Evolutionary conservation across 2,797 vertebrate species (phyloP).

Genomic region (Smutsia temminckii): DNA sequence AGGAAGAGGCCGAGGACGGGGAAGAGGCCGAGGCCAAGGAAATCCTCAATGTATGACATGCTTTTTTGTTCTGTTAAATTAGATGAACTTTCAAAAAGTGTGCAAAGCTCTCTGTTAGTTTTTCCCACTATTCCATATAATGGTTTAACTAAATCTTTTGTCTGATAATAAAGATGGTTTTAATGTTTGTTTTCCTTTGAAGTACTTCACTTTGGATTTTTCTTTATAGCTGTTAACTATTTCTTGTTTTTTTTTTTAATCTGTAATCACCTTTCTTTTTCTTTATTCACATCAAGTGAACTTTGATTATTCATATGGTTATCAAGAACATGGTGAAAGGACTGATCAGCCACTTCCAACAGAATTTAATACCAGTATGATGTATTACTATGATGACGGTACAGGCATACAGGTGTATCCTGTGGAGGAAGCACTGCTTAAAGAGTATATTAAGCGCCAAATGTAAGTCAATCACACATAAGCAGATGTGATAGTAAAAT

Average conservation of each 20-base stretch:
- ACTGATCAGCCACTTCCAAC: constrained; percentile 82
- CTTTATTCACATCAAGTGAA: constrained; percentile 85
- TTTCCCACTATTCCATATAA: neutral
- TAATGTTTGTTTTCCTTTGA: constrained; percentile 31
- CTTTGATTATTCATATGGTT: constrained; percentile 89
- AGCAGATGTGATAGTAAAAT: neutral
- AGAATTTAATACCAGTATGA: constrained; percentile 89
- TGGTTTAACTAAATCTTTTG: constrained; percentile 26
- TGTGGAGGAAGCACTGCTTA: constrained; percentile 94
- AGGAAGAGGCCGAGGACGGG: constrained; percentile 91
- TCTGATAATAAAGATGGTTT: neutral
- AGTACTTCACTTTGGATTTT: constrained; percentile 46
- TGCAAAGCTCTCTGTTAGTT: neutral
- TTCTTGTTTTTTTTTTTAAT: constrained; percentile 32
- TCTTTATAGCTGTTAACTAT: constrained; percentile 10
- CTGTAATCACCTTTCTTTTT: constrained; percentile 46
- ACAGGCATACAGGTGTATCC: constrained; percentile 94
- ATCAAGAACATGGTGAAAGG: constrained; percentile 87
- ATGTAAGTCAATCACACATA: constrained; percentile 89
- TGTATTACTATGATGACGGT: constrained; percentile 95
- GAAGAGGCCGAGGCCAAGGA: constrained; percentile 93
- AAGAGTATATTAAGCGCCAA: constrained; percentile 96
- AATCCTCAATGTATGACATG: constrained; percentile 81
- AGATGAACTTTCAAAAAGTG: neutral
- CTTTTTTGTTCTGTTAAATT: neutral